These are phyloP conservation scores for Grammomys dolichurus DNA, from an alignment of 2,113 vertebrate genomes.

Conservation along the genomic window DNA sequence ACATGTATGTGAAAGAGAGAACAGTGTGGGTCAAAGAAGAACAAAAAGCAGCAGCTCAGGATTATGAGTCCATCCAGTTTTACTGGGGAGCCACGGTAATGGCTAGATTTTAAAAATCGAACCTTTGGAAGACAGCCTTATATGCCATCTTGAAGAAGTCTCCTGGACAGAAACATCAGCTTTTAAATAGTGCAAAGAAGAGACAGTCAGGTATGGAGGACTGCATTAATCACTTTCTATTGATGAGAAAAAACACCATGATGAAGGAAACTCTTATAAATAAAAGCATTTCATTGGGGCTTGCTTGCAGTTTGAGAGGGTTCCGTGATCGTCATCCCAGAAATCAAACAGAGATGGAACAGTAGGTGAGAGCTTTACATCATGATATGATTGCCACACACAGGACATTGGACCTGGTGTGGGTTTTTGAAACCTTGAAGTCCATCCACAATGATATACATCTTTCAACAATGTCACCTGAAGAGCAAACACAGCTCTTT, in stretches of 20 bases:
- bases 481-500: too few relatives aligned
- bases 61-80: not conserved
- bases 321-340: not conserved
- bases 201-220: not conserved
- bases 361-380: not conserved
- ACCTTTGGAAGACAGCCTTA: not conserved
- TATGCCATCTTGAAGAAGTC: constrained; percentile 14
- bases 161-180: not conserved
- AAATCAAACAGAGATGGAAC: not conserved
- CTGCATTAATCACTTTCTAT: not conserved
- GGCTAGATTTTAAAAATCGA: not conserved
- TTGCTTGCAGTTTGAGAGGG: not conserved
- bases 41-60: not conserved
- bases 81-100: not conserved
- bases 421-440: not conserved
- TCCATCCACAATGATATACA: not conserved
- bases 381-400: not conserved
- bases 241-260: too few relatives aligned
- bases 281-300: not conserved
- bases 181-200: not conserved
- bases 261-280: not conserved
- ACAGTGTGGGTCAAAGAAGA: not conserved
- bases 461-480: not conserved
- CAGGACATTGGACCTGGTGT: not conserved
- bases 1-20: not conserved